These are phyloP conservation scores for Amphibalanus amphitrite DNA, from an alignment of 1,140 invertebrate species.

Conservation along the genomic window DNA sequence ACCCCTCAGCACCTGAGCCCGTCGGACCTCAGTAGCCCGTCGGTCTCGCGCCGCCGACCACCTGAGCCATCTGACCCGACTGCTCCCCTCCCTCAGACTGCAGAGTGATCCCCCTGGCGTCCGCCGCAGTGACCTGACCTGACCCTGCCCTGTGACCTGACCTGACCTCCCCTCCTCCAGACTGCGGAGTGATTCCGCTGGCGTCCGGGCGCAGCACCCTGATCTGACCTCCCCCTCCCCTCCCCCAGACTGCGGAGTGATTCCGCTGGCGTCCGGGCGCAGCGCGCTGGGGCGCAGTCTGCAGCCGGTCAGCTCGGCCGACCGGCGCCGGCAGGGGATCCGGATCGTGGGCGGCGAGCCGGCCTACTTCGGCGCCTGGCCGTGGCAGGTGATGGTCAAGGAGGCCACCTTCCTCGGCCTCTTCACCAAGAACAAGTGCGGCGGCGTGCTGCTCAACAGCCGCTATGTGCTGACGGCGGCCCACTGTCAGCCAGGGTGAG, in stretches of 20 bases:
- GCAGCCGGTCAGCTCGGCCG: background rate
- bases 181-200: too few relatives aligned
- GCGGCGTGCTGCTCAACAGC: constrained; percentile 71
- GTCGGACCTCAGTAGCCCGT: too few relatives aligned
- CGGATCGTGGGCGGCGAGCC: constrained; percentile 79
- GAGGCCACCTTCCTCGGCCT: constrained; percentile 83
- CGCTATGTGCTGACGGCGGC: too few relatives aligned
- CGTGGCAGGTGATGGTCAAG: constrained; percentile 80
- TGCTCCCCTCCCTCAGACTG: background rate
- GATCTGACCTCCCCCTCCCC: background rate
- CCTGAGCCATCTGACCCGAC: background rate
- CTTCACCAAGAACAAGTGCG: constrained; percentile 92
- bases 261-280: too few relatives aligned
- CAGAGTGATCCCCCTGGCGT: too few relatives aligned
- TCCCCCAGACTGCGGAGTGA: too few relatives aligned
- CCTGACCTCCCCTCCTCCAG: too few relatives aligned
- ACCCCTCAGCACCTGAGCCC: too few relatives aligned
- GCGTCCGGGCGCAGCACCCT: too few relatives aligned
- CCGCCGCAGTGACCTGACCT: too few relatives aligned
- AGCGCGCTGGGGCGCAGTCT: background rate
- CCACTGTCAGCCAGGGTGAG: constrained; percentile 85
- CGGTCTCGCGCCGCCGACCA: too few relatives aligned
- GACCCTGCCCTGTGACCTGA: too few relatives aligned
- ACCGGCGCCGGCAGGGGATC: background rate
- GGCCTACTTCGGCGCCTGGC: constrained; percentile 69